phyloP scores from a whole-genome alignment of 2,113 vertebrate genomes.

The Thamnophis sirtalis region DNA sequence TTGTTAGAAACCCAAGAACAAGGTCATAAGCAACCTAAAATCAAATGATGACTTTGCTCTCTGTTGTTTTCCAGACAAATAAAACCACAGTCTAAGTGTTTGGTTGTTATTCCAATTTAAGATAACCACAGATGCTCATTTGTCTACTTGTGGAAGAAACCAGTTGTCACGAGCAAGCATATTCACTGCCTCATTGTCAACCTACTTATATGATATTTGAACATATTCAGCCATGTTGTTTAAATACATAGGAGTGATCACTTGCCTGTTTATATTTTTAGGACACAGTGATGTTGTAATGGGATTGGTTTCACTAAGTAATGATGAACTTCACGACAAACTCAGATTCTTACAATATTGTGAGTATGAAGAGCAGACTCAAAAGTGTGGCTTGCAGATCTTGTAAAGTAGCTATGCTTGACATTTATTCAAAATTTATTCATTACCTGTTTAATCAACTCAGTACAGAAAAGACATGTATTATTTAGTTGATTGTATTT shows the following conservation, averaged over 20 bases:
- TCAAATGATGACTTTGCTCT: not conserved
- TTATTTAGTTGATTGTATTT: not conserved
- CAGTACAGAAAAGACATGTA: not conserved
- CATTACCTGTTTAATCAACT: not conserved
- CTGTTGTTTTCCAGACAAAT: not conserved
- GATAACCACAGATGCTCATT: not conserved
- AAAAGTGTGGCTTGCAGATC: not conserved
- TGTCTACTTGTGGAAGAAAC: not conserved
- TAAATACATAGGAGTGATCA: not conserved
- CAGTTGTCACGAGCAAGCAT: not conserved
- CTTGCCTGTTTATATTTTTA: slow-evolving; percentile 49
- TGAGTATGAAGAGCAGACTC: slow-evolving; percentile 60
- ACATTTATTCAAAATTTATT: not conserved
- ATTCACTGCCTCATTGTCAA: not conserved
- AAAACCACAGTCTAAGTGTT: not conserved
- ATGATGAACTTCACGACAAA: slow-evolving; percentile 71
- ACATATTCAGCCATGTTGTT: not conserved
- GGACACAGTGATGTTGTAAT: slow-evolving; percentile 93
- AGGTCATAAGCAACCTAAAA: not conserved
- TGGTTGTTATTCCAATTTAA: not conserved
- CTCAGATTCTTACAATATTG: slow-evolving; percentile 88
- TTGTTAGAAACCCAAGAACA: not conserved
- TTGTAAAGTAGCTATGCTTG: not conserved
- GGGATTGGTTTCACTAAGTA: slow-evolving; percentile 85
- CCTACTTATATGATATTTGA: not conserved